Percentiles rank a stretch among this genome's conserved stretches.
These are phyloP conservation scores for Campylomormyrus tamandua DNA, from an alignment of 2,113 vertebrate species.

Conservation along the genomic window DNA sequence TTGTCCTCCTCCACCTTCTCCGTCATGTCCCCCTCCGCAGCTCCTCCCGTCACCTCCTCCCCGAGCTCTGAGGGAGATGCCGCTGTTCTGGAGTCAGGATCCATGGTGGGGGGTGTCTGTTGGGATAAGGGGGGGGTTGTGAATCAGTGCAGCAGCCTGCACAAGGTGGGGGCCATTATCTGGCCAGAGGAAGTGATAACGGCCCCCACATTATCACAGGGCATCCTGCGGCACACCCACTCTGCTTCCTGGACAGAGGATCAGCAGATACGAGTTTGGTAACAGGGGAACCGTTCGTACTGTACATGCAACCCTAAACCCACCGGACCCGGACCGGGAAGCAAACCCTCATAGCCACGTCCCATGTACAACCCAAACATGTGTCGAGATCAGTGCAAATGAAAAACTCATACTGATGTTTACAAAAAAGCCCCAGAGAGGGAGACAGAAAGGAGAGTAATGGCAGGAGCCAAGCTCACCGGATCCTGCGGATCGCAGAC, in stretches of 20 bases:
- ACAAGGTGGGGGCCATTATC: not conserved
- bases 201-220: slow-evolving; percentile 16
- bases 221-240: slow-evolving; percentile 25
- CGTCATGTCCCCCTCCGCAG: not conserved
- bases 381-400: not conserved
- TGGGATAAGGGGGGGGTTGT: slow-evolving; percentile 18
- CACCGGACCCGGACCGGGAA: not conserved
- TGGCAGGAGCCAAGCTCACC: not conserved
- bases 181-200: not conserved
- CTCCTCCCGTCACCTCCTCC: slow-evolving; percentile 12
- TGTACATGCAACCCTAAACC: not conserved
- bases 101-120: slow-evolving; percentile 57
- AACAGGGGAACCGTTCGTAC: not conserved
- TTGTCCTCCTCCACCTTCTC: not conserved
- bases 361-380: not conserved
- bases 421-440: not conserved
- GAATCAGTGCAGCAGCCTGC: slow-evolving; percentile 4
- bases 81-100: slow-evolving; percentile 25
- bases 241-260: not conserved
- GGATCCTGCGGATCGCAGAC: not conserved
- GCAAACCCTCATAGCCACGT: not conserved
- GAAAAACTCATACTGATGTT: not conserved
- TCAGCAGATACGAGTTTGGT: not conserved
- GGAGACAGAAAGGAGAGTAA: not conserved
- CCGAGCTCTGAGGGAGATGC: not conserved